Evolutionary conservation across 2,888 invertebrate genomes (phyloP).

Genomic region (Drosophila mimica): DNA sequence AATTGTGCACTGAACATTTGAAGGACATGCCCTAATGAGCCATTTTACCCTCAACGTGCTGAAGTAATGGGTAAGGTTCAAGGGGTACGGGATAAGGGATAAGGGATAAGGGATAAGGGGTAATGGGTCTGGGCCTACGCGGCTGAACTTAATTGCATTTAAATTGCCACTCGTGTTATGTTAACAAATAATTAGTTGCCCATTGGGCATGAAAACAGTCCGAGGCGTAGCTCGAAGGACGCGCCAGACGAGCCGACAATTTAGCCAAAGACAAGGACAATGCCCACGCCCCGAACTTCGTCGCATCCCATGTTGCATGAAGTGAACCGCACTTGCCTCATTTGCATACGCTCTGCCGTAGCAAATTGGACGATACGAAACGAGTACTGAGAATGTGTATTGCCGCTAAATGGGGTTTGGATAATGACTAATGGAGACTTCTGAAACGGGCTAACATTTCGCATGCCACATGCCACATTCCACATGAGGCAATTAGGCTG

Average conservation of each 20-base stretch:
- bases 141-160: slow-evolving; percentile 75
- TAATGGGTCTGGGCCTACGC: slow-evolving; percentile 29
- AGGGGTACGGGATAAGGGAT: neutral
- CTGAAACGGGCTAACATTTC: slow-evolving; percentile 14
- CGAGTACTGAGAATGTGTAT: slow-evolving; percentile 20
- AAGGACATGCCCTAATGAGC: slow-evolving; percentile 72
- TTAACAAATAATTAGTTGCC: slow-evolving; percentile 82
- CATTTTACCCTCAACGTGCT: slow-evolving; percentile 38
- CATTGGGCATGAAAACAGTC: slow-evolving; percentile 68
- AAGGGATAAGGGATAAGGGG: neutral
- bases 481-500: slow-evolving; percentile 45
- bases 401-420: neutral
- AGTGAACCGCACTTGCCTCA: slow-evolving; percentile 52
- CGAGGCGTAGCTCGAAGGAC: slow-evolving; percentile 51
- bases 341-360: slow-evolving; percentile 66
- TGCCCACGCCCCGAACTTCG: slow-evolving; percentile 34
- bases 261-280: slow-evolving; percentile 58
- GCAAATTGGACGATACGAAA: slow-evolving; percentile 9
- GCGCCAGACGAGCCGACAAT: slow-evolving; percentile 42
- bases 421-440: slow-evolving; percentile 11
- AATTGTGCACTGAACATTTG: slow-evolving; percentile 51
- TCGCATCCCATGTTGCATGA: slow-evolving; percentile 1
- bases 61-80: slow-evolving; percentile 4
- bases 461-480: slow-evolving; percentile 19
- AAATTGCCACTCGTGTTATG: slow-evolving; percentile 82